Conservation (phyloP, 2,888 invertebrate species). For the Eucriotettix oculatus region DNA sequence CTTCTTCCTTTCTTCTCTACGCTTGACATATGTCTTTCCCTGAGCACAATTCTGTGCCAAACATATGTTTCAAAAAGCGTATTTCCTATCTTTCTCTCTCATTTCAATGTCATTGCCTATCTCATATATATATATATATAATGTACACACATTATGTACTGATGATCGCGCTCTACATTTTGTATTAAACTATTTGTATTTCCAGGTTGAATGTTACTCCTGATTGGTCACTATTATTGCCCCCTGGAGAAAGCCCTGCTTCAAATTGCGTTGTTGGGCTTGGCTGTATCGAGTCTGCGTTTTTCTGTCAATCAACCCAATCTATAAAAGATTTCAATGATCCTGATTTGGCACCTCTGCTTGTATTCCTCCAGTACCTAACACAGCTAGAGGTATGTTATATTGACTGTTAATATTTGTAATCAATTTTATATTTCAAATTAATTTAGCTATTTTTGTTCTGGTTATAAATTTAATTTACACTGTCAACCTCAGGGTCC, state of each 20-base stretch:
- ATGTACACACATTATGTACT: too few relatives aligned
- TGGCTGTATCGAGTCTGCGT: constrained; percentile 67
- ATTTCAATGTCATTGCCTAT: too few relatives aligned
- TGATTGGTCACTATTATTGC: constrained; percentile 29
- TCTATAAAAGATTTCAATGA: constrained; percentile 45
- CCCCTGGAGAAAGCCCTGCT: constrained; percentile 23
- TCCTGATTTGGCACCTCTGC: constrained; percentile 52
- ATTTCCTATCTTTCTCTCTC: too few relatives aligned
- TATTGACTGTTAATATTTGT: too few relatives aligned
- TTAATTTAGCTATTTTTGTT: too few relatives aligned
- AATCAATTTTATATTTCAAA: too few relatives aligned
- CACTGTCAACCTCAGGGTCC: constrained; percentile 46
- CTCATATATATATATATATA: too few relatives aligned
- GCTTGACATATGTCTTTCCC: too few relatives aligned
- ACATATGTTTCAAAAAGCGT: too few relatives aligned
- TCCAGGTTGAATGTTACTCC: constrained; percentile 27
- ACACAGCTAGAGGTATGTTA: constrained; percentile 57
- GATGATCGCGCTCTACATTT: too few relatives aligned
- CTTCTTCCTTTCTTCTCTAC: too few relatives aligned
- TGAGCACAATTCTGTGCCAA: too few relatives aligned
- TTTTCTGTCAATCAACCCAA: constrained; percentile 47
- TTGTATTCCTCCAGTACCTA: constrained; percentile 71
- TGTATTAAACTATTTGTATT: constrained; percentile 6
- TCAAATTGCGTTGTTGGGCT: constrained; percentile 56
- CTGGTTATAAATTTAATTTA: background rate